Conservation (phyloP, 2,888 invertebrate genomes). For the Xylota segnis region DNA sequence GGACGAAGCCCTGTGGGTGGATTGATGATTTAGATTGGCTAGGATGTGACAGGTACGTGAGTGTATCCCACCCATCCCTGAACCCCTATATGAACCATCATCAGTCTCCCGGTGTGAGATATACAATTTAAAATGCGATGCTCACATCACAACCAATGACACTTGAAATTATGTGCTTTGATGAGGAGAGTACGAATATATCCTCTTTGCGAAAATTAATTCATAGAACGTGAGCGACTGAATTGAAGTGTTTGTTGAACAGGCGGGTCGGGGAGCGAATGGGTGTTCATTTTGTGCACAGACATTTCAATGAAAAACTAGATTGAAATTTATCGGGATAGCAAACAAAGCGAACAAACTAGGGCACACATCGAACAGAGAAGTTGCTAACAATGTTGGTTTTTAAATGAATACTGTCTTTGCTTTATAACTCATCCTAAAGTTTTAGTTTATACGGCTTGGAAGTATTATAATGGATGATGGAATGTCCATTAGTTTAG, state of each 20-base stretch:
- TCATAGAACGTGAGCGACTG: slow-evolving; percentile 50
- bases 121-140: slow-evolving; percentile 57
- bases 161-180: slow-evolving; percentile 64
- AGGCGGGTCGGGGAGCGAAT: background rate
- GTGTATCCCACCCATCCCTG: background rate
- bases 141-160: slow-evolving; percentile 56
- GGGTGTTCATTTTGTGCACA: slow-evolving; percentile 37
- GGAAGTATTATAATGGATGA: slow-evolving; percentile 14
- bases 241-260: slow-evolving; percentile 29
- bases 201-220: slow-evolving; percentile 48
- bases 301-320: slow-evolving; percentile 48
- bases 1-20: slow-evolving; percentile 14
- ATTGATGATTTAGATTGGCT: slow-evolving; percentile 36
- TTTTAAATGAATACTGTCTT: slow-evolving; percentile 23
- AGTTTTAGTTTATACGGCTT: background rate
- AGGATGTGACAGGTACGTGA: slow-evolving; percentile 44
- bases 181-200: slow-evolving; percentile 39
- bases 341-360: slow-evolving; percentile 34
- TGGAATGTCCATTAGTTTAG: background rate
- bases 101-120: slow-evolving; percentile 23
- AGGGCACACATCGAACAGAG: slow-evolving; percentile 34
- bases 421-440: slow-evolving; percentile 10
- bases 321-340: slow-evolving; percentile 19
- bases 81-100: slow-evolving; percentile 8
- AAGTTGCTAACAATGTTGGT: slow-evolving; percentile 23